Evolutionary conservation across 2,888 invertebrate genomes (phyloP).

Genomic region (Apodemia zela): DNA sequence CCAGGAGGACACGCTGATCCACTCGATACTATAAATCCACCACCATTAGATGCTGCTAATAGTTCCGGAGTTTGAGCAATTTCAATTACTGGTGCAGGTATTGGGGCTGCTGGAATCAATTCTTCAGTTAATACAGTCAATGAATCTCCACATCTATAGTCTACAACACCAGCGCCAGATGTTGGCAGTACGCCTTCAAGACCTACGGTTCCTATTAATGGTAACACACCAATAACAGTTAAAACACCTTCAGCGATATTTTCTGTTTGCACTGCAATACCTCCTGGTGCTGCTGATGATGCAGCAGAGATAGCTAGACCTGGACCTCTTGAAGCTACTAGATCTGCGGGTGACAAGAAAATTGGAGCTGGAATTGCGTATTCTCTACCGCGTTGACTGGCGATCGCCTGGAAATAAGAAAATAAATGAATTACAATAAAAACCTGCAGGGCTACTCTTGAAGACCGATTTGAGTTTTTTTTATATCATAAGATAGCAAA

Average conservation of each 20-base stretch:
- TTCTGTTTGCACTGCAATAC: constrained; percentile 47
- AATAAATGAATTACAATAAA: background rate
- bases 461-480: no score
- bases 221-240: constrained; percentile 45
- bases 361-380: background rate
- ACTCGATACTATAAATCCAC: background rate
- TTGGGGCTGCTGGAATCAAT: constrained; percentile 30
- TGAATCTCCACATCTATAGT: constrained; percentile 47
- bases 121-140: constrained; percentile 41
- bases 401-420: background rate
- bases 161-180: constrained; percentile 43
- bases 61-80: constrained; percentile 26
- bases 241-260: constrained; percentile 48
- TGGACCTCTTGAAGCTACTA: constrained; percentile 46
- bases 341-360: constrained; percentile 10
- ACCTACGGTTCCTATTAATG: constrained; percentile 48
- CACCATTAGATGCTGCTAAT: constrained; percentile 17
- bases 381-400: background rate
- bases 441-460: no score
- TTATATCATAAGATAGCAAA: no score
- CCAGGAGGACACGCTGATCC: constrained; percentile 3
- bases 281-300: constrained; percentile 45
- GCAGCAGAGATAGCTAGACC: constrained; percentile 44
- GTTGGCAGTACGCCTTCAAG: constrained; percentile 47
- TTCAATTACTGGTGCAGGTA: constrained; percentile 22